Evolutionary conservation across 2,113 vertebrate species (phyloP).

Genomic region (Hippoglossus stenolepis): DNA sequence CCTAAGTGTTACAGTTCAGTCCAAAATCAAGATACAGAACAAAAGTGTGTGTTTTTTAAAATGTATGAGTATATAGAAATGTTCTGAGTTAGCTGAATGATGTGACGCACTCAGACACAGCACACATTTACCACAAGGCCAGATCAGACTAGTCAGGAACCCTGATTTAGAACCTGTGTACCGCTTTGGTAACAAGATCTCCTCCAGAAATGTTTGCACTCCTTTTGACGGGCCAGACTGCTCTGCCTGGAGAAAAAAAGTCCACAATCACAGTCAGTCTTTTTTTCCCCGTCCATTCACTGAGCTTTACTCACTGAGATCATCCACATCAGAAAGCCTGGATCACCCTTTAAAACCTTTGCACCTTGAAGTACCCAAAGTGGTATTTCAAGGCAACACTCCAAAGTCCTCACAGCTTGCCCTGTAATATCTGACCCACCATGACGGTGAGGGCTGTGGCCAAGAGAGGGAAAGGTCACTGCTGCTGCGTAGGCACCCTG

Average conservation of each 20-base stretch:
- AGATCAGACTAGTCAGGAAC: conserved; percentile 55
- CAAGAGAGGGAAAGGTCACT: conserved; percentile 32
- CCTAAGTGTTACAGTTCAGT: not conserved
- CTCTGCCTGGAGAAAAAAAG: not conserved
- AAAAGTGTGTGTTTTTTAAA: not conserved
- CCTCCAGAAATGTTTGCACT: conserved; percentile 56
- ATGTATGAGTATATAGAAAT: not conserved
- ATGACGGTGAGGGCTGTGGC: not conserved
- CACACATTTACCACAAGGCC: conserved; percentile 42
- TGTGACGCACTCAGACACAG: conserved; percentile 8
- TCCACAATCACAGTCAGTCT: no score
- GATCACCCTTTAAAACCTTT: conserved; percentile 12
- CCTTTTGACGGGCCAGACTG: conserved; percentile 26
- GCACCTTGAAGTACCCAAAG: conserved; percentile 1
- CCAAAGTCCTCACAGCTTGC: not conserved
- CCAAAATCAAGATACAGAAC: not conserved
- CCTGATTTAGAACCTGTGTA: conserved; percentile 70
- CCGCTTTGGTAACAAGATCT: conserved; percentile 59
- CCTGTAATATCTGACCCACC: not conserved
- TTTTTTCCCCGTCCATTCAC: not conserved
- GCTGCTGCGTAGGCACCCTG: not conserved
- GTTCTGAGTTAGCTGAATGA: not conserved
- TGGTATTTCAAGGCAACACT: conserved; percentile 25
- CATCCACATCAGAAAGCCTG: conserved; percentile 3
- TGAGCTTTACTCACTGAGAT: conserved; percentile 3